Evolutionary conservation across 2,888 invertebrate genomes (phyloP).

Genomic region (Beris morrisii): DNA sequence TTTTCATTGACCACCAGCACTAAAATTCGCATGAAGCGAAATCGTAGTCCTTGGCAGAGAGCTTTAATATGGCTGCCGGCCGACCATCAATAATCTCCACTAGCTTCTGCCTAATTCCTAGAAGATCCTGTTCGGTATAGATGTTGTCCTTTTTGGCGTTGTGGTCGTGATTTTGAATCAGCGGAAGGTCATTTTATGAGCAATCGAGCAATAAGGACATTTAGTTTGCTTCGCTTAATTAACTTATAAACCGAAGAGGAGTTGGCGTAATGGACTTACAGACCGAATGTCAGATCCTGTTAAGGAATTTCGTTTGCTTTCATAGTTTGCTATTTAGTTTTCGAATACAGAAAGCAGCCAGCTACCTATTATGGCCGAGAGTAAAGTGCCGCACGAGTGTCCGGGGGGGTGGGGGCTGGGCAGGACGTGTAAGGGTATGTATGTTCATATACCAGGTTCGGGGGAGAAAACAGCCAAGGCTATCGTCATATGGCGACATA

Average conservation of each 20-base stretch:
- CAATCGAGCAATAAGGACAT: conserved; percentile 15
- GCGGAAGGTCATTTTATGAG: conserved; percentile 16
- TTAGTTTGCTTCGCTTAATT: conserved; percentile 28
- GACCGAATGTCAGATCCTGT: conserved; percentile 23
- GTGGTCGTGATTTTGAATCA: conserved; percentile 1
- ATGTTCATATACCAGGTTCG: conserved; percentile 7
- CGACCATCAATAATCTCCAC: no score
- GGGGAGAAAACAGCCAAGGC: neutral
- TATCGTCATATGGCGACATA: neutral
- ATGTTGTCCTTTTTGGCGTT: no score
- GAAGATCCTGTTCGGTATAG: no score
- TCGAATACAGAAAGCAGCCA: conserved; percentile 10
- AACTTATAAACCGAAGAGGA: conserved; percentile 4
- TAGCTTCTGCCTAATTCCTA: no score
- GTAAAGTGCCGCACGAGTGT: conserved; percentile 9
- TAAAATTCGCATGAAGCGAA: no score
- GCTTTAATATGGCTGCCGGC: no score
- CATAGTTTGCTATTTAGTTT: conserved; percentile 5
- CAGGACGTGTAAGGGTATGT: conserved; percentile 4
- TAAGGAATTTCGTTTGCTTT: conserved; percentile 26
- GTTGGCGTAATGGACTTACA: conserved; percentile 30
- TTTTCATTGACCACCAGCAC: no score
- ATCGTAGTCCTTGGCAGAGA: no score
- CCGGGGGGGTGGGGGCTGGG: conserved; percentile 5
- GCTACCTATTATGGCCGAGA: conserved; percentile 3